phyloP scores from a whole-genome alignment of 2,888 invertebrate genomes.

The Epistrophella euchroma region DNA sequence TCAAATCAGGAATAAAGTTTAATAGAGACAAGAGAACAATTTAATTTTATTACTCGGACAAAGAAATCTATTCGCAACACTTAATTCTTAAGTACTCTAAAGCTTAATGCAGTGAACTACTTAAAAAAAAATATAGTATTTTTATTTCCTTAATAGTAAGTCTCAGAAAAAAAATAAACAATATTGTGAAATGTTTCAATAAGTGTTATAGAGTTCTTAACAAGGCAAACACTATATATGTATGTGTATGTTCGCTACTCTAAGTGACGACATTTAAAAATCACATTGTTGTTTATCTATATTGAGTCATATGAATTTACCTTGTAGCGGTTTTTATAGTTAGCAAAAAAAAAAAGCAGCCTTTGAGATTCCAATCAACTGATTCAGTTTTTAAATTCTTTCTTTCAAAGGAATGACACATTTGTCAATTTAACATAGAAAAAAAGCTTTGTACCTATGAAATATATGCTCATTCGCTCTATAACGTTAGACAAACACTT shows the following conservation, averaged over 20 bases:
- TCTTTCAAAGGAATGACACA: background rate
- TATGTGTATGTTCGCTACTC: too few species aligned
- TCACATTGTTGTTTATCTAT: conserved; percentile 12
- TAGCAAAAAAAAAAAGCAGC: background rate
- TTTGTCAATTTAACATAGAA: background rate
- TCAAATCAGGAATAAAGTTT: background rate
- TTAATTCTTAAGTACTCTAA: conserved; percentile 12
- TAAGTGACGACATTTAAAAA: conserved; percentile 28
- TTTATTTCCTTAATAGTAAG: conserved; percentile 26
- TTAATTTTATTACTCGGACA: conserved; percentile 18
- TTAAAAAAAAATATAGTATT: background rate
- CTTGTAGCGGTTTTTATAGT: conserved; percentile 24
- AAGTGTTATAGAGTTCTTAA: conserved; percentile 14
- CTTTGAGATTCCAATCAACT: conserved; percentile 3
- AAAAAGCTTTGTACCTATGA: background rate
- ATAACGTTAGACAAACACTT: conserved; percentile 7
- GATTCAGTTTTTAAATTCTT: conserved; percentile 4
- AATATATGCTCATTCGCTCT: background rate
- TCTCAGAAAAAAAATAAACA: background rate
- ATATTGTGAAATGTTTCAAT: conserved; percentile 28
- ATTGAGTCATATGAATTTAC: conserved; percentile 31
- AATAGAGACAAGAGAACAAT: background rate
- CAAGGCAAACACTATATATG: background rate
- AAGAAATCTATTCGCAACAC: conserved; percentile 6
- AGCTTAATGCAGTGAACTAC: conserved; percentile 32